Percentiles rank a stretch among this genome's conserved stretches.
These are phyloP conservation scores for Platygyra sinensis DNA, from an alignment of 64 coral and sea anemone genomes.

Conservation along the genomic window DNA sequence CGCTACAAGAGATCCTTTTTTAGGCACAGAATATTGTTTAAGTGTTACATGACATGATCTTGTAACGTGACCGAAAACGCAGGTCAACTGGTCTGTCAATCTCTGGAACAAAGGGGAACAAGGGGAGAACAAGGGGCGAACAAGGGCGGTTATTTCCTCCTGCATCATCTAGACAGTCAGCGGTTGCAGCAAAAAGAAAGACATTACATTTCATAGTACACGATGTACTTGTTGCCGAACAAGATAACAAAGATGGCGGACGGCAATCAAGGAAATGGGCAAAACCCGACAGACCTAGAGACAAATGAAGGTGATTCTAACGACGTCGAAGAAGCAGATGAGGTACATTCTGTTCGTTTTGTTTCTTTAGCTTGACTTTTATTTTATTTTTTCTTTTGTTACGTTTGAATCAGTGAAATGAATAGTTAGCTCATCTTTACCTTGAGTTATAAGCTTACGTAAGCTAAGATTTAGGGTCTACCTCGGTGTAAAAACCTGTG, in stretches of 20 bases:
- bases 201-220: not conserved
- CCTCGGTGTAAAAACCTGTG: too few relatives aligned
- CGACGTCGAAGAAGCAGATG: constrained; percentile 62
- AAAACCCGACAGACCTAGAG: not conserved
- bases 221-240: not conserved
- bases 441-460: too few relatives aligned
- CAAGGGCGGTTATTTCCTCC: too few relatives aligned
- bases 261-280: not conserved
- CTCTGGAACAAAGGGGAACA: too few relatives aligned
- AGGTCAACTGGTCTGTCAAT: too few relatives aligned
- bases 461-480: too few relatives aligned
- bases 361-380: not conserved
- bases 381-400: not conserved
- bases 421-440: too few relatives aligned
- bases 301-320: constrained; percentile 46
- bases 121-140: too few relatives aligned
- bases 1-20: constrained; percentile 3
- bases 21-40: not conserved
- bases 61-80: not conserved
- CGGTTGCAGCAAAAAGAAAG: not conserved
- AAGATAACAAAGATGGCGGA: constrained; percentile 80
- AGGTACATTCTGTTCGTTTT: constrained; percentile 47
- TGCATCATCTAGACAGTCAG: not conserved
- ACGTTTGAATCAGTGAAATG: not conserved
- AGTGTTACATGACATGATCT: not conserved